Evolutionary conservation across 2,888 invertebrate species (phyloP), one percentile per base, ranked within the genome.

Genomic region (Lamellibrachia satsuma): DNA sequence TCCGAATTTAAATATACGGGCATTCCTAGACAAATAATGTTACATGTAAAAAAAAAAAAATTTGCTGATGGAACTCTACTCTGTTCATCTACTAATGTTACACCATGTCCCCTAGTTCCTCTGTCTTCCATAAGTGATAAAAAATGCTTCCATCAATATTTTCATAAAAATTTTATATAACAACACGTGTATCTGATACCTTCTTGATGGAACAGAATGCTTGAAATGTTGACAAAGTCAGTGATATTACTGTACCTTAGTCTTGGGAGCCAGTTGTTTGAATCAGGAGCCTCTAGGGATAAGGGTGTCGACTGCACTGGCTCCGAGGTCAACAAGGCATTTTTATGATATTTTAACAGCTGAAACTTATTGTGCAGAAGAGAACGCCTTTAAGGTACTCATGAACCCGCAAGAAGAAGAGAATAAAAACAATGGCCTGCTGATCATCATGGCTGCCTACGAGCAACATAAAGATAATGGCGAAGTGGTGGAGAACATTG

Each of bases 391-490:
- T 93, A 94, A 95, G 91, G 95, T 96, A 60, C 93, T 96, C 92
- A 95, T 95, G 15, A 95, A 95, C 93, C 95, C 95, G 90, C 92
- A 94, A 94, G 4, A 94, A 93, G 90, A 93, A 94, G 52, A 95
- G 94, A 22, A n/a, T 52, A 94, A 94, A 1, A 94, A 94, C 39
- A 94, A 95, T 8, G 96, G 96, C 3, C 95, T 96, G 51, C 95
- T 95, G 7, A 94, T 95, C 22, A 94, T 96, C 15, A 93, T 95
- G 52, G 94, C 94, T 90, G 96, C 95, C 0, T 96, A 96, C 92
- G 94, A 95, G 52, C 94, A 95, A 27, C 96, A 96, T 94, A 96
- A 95, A 91, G 96, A 96, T 94, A 96, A 96, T 93, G 96, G 95
- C 0, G 96, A 95, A 92, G 96, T 96, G 2, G 96, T 96, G 51